Evolutionary conservation across 2,888 invertebrate genomes (phyloP), one percentile per base, ranked within the genome.

Genomic region (Dryobota labecula): DNA sequence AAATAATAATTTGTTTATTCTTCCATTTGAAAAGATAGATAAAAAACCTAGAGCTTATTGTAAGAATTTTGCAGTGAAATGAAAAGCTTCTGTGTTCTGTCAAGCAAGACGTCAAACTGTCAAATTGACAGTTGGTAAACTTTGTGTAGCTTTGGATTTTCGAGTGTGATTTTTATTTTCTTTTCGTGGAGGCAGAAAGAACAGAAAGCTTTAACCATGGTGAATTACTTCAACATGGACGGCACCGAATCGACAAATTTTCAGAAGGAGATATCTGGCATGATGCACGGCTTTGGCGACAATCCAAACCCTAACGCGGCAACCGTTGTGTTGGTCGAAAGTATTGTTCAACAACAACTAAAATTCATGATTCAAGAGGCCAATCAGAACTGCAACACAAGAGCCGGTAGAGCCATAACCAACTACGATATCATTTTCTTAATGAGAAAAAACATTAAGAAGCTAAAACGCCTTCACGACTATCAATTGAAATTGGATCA

Each of bases 211-310:
- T 20, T 13, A 43, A 41, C 18, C 20, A 95, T 95, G 95, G 93
- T 93, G 2, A 95, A 95, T 0, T 95, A 94, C 70, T 95, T 95
- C 69, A 92, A 92, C 9, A 88, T 93, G 56, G 95, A 95, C 11
- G 89, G 90, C 7, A 82, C 91, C 0, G 95, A 95, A 82, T 89
- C 88, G 2, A 91, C 91, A 0, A 96, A 96, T 69, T 97, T 96
- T 85, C 96, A 96, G 89, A 95, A 96, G 92, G 98, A 98, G 94
- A 98, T 98, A 83, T 97, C 98, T 0, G 97, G 97, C 86, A 98
- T 98, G 97, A 98, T 98, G 99, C 98, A 98, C 86, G 99, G 98
- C n/a, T 98, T 99, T 89, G 99, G 99, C 0, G 99, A 99, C 89
- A 98, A 98, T 87, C 97, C 97, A 30, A 97, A 97, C 76, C 99